These are phyloP conservation scores for Drosophila vallismaia DNA, from an alignment of 2,888 invertebrate species.

Conservation along the genomic window DNA sequence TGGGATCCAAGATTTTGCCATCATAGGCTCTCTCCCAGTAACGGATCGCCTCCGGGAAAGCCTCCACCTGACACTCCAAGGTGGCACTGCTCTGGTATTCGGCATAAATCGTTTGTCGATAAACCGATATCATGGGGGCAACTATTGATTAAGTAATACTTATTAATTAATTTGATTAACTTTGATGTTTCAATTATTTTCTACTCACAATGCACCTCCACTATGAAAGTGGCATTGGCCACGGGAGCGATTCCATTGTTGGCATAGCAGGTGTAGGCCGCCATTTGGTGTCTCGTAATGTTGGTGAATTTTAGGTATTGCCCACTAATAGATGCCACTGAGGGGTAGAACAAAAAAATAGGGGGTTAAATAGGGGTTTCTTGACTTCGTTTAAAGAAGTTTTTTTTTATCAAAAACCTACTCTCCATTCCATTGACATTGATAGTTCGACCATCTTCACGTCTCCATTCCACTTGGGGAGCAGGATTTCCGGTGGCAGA, in stretches of 20 bases:
- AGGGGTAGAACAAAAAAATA: not conserved
- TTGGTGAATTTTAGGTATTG: slow-evolving; percentile 91
- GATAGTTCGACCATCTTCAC: slow-evolving; percentile 87
- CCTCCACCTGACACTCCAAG: slow-evolving; percentile 94
- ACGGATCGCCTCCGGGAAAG: slow-evolving; percentile 92
- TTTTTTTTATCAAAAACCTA: slow-evolving; percentile 76
- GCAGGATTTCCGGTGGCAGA: slow-evolving; percentile 91
- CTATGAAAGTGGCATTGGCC: slow-evolving; percentile 90
- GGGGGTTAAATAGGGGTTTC: not conserved
- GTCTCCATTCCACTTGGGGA: slow-evolving; percentile 92
- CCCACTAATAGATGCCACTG: slow-evolving; percentile 90
- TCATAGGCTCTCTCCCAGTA: slow-evolving; percentile 92
- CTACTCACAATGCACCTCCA: slow-evolving; percentile 96
- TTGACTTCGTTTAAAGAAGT: no score
- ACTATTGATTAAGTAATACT: slow-evolving; percentile 85
- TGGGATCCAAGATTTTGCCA: slow-evolving; percentile 89
- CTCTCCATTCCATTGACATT: slow-evolving; percentile 88
- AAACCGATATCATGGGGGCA: slow-evolving; percentile 92
- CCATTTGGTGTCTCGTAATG: slow-evolving; percentile 89
- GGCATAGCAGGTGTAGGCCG: slow-evolving; percentile 89
- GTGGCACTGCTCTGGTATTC: slow-evolving; percentile 88
- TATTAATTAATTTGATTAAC: slow-evolving; percentile 40
- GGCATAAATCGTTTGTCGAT: slow-evolving; percentile 90
- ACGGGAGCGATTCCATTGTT: slow-evolving; percentile 94
- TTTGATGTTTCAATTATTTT: slow-evolving; percentile 2